phyloP scores from a whole-genome alignment of 2,797 vertebrate genomes.

The Rhinoraja longicauda region DNA sequence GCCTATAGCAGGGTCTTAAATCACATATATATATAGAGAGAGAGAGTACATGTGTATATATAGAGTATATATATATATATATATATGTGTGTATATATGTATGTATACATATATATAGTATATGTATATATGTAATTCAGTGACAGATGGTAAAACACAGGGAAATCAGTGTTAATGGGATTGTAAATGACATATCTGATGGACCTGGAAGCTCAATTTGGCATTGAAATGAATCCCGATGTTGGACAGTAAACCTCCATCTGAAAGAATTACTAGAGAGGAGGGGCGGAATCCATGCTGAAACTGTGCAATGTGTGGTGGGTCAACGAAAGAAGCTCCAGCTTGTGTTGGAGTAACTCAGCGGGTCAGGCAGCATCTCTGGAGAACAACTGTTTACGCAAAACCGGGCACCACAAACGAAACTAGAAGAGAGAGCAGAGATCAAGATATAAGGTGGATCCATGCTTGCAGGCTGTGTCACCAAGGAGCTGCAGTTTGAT shows the following conservation, averaged over 20 bases:
- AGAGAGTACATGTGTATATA: no score
- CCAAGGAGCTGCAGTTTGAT: neutral
- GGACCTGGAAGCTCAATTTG: neutral
- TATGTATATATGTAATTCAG: neutral
- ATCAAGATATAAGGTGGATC: neutral
- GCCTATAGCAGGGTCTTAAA: neutral
- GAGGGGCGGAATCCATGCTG: neutral
- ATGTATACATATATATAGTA: no score
- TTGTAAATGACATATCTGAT: neutral
- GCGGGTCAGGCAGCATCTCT: no score
- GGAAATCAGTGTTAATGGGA: neutral
- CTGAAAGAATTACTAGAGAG: neutral
- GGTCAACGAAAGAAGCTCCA: neutral
- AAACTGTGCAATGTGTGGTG: neutral
- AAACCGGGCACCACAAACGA: neutral
- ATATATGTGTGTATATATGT: no score
- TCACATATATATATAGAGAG: no score
- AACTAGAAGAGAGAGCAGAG: neutral
- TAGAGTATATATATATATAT: no score
- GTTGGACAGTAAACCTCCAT: neutral
- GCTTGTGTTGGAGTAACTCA: no score
- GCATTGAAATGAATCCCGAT: neutral
- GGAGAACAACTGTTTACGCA: no score
- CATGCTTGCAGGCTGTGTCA: neutral
- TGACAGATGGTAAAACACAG: neutral